Percentiles rank a stretch among this genome's conserved stretches.
Evolutionary conservation across 2,797 vertebrate species (phyloP).

Genomic region (Paguma larvata): DNA sequence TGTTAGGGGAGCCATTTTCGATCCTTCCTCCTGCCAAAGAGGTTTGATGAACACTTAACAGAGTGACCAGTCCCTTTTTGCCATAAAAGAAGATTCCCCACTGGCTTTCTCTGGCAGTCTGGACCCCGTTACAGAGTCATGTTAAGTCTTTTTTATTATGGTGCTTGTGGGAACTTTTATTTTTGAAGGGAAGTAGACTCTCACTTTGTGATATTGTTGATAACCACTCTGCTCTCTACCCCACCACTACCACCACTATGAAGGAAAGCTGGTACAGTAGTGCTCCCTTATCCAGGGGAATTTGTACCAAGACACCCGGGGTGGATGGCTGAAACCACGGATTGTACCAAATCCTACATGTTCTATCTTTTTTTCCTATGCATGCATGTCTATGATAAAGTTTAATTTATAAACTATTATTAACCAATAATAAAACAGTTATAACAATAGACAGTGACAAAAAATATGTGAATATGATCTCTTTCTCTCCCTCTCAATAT

Average conservation of each 20-base stretch:
- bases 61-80: not conserved
- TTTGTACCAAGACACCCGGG: not conserved
- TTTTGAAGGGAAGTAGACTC: constrained; percentile 10
- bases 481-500: not conserved
- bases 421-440: not conserved
- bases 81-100: not conserved
- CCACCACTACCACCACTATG: not conserved
- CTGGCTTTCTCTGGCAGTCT: not conserved
- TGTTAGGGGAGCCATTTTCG: not conserved
- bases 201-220: not conserved
- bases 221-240: too few species aligned
- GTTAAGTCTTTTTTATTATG: not conserved
- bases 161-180: not conserved
- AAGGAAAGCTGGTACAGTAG: not conserved
- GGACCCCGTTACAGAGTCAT: not conserved
- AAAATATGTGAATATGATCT: not conserved
- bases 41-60: not conserved
- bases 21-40: not conserved
- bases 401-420: not conserved
- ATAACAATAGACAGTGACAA: not conserved
- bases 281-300: not conserved
- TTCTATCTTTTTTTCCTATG: not conserved
- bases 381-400: not conserved
- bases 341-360: not conserved
- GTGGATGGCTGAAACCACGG: not conserved